A percentile compares a stretch with the other conserved stretches of the same genome.
Evolutionary conservation across 2,888 invertebrate species (phyloP).

Genomic region (Tachystola acroxantha): DNA sequence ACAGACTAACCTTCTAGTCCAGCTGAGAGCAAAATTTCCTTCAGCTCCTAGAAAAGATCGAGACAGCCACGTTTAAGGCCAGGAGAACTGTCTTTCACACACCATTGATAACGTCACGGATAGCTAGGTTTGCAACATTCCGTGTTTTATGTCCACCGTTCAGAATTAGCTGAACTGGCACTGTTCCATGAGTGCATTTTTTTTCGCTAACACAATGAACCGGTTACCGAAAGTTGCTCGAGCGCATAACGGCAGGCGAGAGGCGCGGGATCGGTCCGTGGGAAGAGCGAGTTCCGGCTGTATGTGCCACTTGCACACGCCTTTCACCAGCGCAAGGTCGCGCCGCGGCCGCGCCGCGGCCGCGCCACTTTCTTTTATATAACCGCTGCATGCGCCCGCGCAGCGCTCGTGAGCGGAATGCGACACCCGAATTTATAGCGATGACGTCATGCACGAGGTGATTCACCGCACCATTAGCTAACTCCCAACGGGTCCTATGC

Average conservation of each 20-base stretch:
- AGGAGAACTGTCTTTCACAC: no score
- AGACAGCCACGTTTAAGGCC: no score
- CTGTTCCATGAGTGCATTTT: slow-evolving; percentile 38
- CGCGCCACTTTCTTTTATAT: slow-evolving; percentile 76
- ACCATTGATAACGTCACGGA: slow-evolving; percentile 6
- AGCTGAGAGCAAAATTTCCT: no score
- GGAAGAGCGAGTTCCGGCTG: slow-evolving; percentile 74
- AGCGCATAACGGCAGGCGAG: slow-evolving; percentile 48
- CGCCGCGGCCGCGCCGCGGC: slow-evolving; percentile 67
- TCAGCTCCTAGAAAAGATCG: no score
- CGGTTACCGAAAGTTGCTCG: slow-evolving; percentile 61
- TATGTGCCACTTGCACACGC: slow-evolving; percentile 65
- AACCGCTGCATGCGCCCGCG: slow-evolving; percentile 45
- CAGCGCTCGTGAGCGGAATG: slow-evolving; percentile 45
- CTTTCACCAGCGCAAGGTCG: slow-evolving; percentile 76
- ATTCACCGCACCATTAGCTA: slow-evolving; percentile 43
- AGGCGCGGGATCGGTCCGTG: slow-evolving; percentile 56
- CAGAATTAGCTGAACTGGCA: slow-evolving; percentile 32
- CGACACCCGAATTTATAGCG: slow-evolving; percentile 67
- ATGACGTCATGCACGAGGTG: slow-evolving; percentile 69
- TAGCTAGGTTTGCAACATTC: slow-evolving; percentile 27
- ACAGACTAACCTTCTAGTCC: no score
- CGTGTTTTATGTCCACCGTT: slow-evolving; percentile 37
- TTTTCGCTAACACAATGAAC: slow-evolving; percentile 44
- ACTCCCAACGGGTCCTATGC: slow-evolving; percentile 17